Conservation (phyloP, 2,797 vertebrate species). For the Amniataba percoides region DNA sequence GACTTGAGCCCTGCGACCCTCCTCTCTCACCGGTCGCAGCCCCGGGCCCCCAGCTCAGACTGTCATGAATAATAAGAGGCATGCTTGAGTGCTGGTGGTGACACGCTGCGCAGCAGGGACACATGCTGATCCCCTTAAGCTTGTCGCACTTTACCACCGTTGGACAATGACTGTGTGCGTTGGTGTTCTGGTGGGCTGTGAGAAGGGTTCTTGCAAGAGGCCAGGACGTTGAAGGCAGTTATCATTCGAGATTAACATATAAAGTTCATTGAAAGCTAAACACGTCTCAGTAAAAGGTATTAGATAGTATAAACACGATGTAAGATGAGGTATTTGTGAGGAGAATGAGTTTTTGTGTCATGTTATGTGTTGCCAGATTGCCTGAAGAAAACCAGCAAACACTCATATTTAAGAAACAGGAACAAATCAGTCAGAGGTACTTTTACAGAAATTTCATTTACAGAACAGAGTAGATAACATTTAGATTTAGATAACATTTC, state of each 20-base stretch:
- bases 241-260: background rate
- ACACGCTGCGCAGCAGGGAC: conserved; percentile 16
- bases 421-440: background rate
- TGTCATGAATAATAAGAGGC: conserved; percentile 57
- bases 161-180: conserved; percentile 2
- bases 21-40: conserved; percentile 1
- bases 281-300: background rate
- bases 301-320: background rate
- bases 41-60: conserved; percentile 35
- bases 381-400: background rate
- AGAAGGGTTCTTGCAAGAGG: background rate
- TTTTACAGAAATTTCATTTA: background rate
- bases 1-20: conserved; percentile 21
- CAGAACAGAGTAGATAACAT: background rate
- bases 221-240: background rate
- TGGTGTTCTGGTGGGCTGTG: background rate
- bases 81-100: conserved; percentile 21
- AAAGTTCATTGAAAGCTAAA: background rate
- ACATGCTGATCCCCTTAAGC: conserved; percentile 31
- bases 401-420: too few relatives aligned
- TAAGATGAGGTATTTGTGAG: background rate
- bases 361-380: too few relatives aligned
- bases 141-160: conserved; percentile 7
- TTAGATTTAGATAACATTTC: too few relatives aligned
- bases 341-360: background rate